Conservation (phyloP, 2,797 vertebrate genomes). For the Eutrigla gurnardus region DNA sequence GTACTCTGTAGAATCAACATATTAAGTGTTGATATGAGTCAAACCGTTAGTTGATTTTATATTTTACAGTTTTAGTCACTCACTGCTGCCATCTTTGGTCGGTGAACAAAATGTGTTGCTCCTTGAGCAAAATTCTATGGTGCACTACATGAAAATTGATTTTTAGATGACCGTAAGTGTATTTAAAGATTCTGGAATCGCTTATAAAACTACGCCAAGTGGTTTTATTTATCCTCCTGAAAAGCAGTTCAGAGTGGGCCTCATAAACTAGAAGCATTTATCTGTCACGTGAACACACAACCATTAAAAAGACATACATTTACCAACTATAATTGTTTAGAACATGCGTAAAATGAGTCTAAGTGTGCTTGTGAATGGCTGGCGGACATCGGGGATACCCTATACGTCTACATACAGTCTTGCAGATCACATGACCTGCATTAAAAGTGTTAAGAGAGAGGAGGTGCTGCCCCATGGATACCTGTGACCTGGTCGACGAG, state of each 20-base stretch:
- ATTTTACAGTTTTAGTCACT: slow-evolving; percentile 11
- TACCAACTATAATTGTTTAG: not conserved
- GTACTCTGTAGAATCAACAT: not conserved
- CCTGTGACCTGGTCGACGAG: slow-evolving; percentile 99
- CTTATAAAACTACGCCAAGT: not conserved
- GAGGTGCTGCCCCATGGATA: slow-evolving; percentile 85
- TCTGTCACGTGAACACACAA: not conserved
- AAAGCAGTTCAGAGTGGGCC: not conserved
- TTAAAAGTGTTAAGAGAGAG: slow-evolving; percentile 48
- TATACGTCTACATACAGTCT: not conserved
- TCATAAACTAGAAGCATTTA: not conserved
- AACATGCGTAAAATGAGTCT: not conserved
- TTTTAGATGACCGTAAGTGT: not conserved
- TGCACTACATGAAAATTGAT: not conserved
- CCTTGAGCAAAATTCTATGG: not conserved
- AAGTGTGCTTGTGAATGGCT: not conserved
- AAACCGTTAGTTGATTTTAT: not conserved
- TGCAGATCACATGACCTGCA: not conserved
- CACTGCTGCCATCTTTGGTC: slow-evolving; percentile 9
- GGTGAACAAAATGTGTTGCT: slow-evolving; percentile 13
- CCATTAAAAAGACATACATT: not conserved
- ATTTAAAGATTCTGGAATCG: not conserved
- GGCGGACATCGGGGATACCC: not conserved
- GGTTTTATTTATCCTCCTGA: not conserved
- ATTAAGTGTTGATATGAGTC: not conserved